These are phyloP conservation scores for Bombyx huttoni DNA, from an alignment of 2,888 invertebrate genomes.

Conservation along the genomic window DNA sequence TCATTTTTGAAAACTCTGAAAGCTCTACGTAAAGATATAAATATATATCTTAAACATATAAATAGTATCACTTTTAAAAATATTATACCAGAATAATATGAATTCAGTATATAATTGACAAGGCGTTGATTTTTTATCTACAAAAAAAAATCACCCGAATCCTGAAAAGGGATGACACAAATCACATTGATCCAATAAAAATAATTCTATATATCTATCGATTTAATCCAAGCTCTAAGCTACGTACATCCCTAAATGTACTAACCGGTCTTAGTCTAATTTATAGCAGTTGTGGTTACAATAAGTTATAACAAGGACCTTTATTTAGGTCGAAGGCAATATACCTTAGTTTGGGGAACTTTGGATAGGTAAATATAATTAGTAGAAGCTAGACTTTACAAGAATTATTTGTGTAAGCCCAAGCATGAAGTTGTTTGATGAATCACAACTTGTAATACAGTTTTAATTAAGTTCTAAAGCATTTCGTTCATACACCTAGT, in stretches of 20 bases:
- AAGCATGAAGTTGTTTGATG: background rate
- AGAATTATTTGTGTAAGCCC: background rate
- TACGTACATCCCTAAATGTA: constrained; percentile 1
- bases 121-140: no score
- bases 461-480: background rate
- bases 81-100: no score
- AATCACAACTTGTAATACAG: background rate
- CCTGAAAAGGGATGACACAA: no score
- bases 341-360: constrained; percentile 5
- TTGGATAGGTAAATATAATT: constrained; percentile 1
- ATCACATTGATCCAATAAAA: no score
- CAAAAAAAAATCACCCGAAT: no score
- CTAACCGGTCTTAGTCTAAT: constrained; percentile 10
- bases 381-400: background rate
- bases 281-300: constrained; percentile 16
- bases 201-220: no score
- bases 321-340: constrained; percentile 11
- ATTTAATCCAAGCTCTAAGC: background rate
- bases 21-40: no score
- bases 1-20: no score
- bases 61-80: no score
- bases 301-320: constrained; percentile 18
- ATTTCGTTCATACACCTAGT: background rate
- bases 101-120: no score
- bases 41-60: no score